Evolutionary conservation across 1,140 invertebrate species (phyloP), one percentile per base, ranked within the genome.

Genomic region (Microplitis mediator): DNA sequence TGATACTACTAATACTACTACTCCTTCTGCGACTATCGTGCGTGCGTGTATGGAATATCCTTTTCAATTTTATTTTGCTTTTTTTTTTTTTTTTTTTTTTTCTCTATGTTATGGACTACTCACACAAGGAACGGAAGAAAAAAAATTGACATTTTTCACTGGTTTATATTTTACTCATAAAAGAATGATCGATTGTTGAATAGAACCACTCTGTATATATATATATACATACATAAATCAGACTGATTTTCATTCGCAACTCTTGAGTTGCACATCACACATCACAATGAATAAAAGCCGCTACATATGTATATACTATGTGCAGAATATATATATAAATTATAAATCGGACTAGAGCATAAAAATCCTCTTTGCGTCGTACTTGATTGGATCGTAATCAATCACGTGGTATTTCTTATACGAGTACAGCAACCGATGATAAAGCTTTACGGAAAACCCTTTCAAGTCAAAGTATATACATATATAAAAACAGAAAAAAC

Each of bases 321-420:
- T 23, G 23, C 23, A 23, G 23, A 23, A 23, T 23, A 23, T 23
- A 23, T 23, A 23, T 23, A 23, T 23, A 23, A 23, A 45, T 45
- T 11, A 45, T 45, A 6, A 11, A 45, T 45, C 39, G 39, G 23
- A 23, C 23, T 23, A 23, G 23, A 23, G 23, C 58, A 61, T 71
- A 67, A 74, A 71, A 52, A n/a, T 75, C 73, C 71, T 75, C 23
- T 23, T 23, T 23, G 23, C 68, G 71, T 73, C 65, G 58, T 50
- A 45, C 14, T 66, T 69, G 64, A 52, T 69, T 68, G 65, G 69
- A 71, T 31, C 64, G 69, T 65, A 75, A 75, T 75, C 73, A 71
- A 71, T 75, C 73, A 72, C 73, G 63, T 36, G n/a, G 69, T 61
- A 71, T 74, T 71, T 64, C 64, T 70, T 66, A 64, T 23, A 63